Conservation (phyloP, 2,888 invertebrate genomes). For the Maniola hyperantus region DNA sequence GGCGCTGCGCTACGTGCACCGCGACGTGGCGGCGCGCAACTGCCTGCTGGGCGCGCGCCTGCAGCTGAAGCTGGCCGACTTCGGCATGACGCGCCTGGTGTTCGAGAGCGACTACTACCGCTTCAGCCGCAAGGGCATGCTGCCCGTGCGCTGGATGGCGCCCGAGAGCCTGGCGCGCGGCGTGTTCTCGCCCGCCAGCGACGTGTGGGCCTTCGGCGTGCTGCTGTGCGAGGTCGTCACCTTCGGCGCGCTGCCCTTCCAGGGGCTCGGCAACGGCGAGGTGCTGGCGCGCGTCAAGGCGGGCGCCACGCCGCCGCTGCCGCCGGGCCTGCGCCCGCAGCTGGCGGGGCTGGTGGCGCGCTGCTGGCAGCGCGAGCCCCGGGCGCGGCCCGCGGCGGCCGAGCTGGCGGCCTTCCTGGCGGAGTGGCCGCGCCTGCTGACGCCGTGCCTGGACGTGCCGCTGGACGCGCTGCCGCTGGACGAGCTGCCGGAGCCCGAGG, state of each 20-base stretch:
- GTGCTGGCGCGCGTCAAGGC: slow-evolving; percentile 91
- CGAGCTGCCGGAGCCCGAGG: slow-evolving; percentile 41
- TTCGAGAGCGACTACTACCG: slow-evolving; percentile 95
- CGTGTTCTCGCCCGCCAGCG: slow-evolving; percentile 92
- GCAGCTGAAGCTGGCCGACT: slow-evolving; percentile 91
- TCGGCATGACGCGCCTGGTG: slow-evolving; percentile 95
- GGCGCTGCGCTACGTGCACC: slow-evolving; percentile 92
- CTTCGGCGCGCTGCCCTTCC: slow-evolving; percentile 95
- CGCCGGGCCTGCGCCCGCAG: slow-evolving; percentile 89
- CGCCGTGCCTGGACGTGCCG: slow-evolving; percentile 90
- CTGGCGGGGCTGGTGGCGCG: slow-evolving; percentile 89
- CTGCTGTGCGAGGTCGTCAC: slow-evolving; percentile 94
- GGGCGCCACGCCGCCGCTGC: slow-evolving; percentile 88
- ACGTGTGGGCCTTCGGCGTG: slow-evolving; percentile 96
- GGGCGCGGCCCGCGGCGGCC: slow-evolving; percentile 88
- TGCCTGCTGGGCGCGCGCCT: slow-evolving; percentile 89
- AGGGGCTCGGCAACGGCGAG: slow-evolving; percentile 92
- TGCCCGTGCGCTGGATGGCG: slow-evolving; percentile 97
- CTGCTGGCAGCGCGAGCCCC: slow-evolving; percentile 88
- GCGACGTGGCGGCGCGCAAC: slow-evolving; percentile 92
- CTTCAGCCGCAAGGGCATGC: slow-evolving; percentile 92
- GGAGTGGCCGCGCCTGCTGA: slow-evolving; percentile 88
- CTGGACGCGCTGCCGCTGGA: slow-evolving; percentile 88
- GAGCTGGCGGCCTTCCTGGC: slow-evolving; percentile 92
- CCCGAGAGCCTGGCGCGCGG: slow-evolving; percentile 93